Evolutionary conservation across 2,113 vertebrate species (phyloP).

Genomic region (Tragelaphus buxtoni): DNA sequence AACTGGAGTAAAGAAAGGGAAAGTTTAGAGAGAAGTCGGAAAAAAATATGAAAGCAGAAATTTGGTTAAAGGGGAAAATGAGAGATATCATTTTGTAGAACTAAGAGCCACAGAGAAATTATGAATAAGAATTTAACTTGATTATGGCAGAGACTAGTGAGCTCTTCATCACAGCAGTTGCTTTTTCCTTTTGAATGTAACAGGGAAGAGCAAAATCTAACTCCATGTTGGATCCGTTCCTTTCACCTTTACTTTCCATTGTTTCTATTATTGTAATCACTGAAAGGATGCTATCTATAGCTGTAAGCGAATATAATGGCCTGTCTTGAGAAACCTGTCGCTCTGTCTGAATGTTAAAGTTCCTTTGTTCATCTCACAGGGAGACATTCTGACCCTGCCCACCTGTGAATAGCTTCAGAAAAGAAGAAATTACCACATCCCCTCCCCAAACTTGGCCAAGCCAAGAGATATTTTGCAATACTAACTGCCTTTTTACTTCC

Average conservation of each 20-base stretch:
- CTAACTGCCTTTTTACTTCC: not conserved
- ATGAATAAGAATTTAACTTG: not conserved
- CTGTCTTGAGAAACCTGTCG: not conserved
- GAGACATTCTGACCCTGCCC: not conserved
- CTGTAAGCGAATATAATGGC: not conserved
- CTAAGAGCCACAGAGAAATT: not conserved
- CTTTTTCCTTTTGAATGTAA: not conserved
- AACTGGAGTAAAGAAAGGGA: not conserved
- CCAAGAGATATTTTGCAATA: not conserved
- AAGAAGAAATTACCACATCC: not conserved
- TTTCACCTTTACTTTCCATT: not conserved
- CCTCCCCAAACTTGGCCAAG: not conserved
- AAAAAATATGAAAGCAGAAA: not conserved
- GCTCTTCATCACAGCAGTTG: not conserved
- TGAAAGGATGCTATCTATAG: not conserved
- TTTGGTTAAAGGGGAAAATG: not conserved
- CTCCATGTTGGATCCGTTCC: not conserved
- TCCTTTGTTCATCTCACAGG: not conserved
- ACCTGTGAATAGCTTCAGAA: not conserved
- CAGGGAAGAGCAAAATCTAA: not conserved
- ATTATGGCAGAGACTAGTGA: not conserved
- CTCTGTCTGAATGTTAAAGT: not conserved
- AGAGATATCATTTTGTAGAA: not conserved
- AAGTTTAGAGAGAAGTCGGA: not conserved
- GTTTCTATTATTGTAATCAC: not conserved